phyloP scores from a whole-genome alignment of 1,140 invertebrate genomes.

The Drosophila rufa region DNA sequence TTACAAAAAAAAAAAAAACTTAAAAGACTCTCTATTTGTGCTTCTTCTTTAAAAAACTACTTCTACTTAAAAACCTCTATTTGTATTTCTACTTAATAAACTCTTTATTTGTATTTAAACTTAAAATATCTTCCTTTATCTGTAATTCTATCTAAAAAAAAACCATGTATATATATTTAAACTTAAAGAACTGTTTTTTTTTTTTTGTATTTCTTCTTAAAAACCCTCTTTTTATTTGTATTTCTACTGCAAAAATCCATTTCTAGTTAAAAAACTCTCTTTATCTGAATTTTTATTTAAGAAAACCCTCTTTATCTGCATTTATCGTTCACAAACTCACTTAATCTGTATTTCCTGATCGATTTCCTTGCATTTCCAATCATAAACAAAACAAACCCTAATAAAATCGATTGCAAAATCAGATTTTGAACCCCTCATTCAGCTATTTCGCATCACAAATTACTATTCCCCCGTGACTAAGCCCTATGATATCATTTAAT shows the following conservation, averaged over 20 bases:
- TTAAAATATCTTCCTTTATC: too few species aligned
- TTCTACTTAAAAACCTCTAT: too few species aligned
- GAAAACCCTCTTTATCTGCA: background rate
- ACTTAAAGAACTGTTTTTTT: background rate
- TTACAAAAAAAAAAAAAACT: too few species aligned
- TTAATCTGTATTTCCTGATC: background rate
- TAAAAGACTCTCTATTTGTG: too few species aligned
- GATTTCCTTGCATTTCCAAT: background rate
- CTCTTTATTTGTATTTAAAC: too few species aligned
- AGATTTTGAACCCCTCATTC: background rate
- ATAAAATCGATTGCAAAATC: background rate
- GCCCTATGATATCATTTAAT: constrained; percentile 20
- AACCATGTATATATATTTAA: too few species aligned
- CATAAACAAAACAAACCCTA: background rate
- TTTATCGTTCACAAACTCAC: background rate
- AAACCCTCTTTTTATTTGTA: too few species aligned
- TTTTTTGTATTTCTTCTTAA: background rate
- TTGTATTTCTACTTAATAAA: too few species aligned
- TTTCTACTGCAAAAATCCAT: too few species aligned
- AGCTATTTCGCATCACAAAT: background rate
- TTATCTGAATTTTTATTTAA: background rate
- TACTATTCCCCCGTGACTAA: constrained; percentile 15
- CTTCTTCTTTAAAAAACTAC: too few species aligned
- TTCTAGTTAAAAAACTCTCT: background rate
- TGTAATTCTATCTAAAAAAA: too few species aligned